phyloP scores from a whole-genome alignment of 2,797 vertebrate species.

The Gorsachius magnificus region DNA sequence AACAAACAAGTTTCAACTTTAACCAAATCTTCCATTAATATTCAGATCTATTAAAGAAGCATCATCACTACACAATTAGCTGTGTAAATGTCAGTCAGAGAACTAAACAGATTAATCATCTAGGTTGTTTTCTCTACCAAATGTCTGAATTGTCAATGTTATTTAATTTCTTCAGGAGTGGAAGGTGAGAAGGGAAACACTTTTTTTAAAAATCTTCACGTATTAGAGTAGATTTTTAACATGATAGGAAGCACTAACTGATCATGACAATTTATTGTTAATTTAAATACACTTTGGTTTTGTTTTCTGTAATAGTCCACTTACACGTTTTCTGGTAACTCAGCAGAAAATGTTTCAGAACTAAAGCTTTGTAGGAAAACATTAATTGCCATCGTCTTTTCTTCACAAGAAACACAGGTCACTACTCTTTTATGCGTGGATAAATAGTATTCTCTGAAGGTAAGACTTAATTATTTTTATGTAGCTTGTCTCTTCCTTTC shows the following conservation, averaged over 20 bases:
- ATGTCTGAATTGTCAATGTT: constrained; percentile 35
- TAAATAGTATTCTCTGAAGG: background rate
- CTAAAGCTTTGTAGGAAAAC: background rate
- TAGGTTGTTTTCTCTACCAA: constrained; percentile 44
- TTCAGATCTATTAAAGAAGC: constrained; percentile 74
- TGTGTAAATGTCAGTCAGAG: constrained; percentile 74
- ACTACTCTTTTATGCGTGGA: background rate
- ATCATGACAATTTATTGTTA: background rate
- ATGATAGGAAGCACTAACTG: background rate
- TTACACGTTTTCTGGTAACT: background rate
- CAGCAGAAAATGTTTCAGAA: background rate
- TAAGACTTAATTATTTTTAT: constrained; percentile 5
- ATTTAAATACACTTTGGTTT: background rate
- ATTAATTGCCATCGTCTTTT: background rate
- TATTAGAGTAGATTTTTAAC: constrained; percentile 4
- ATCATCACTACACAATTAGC: constrained; percentile 79
- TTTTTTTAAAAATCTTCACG: background rate
- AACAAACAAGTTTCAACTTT: constrained; percentile 73
- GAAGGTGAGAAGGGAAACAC: background rate
- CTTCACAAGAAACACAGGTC: background rate
- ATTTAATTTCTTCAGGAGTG: constrained; percentile 23
- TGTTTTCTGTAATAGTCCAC: background rate
- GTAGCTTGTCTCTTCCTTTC: background rate
- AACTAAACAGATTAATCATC: constrained; percentile 68
- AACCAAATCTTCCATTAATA: constrained; percentile 75